Evolutionary conservation across 2,888 invertebrate genomes (phyloP), one percentile per base, ranked within the genome.

Genomic region (Junonia oenone): DNA sequence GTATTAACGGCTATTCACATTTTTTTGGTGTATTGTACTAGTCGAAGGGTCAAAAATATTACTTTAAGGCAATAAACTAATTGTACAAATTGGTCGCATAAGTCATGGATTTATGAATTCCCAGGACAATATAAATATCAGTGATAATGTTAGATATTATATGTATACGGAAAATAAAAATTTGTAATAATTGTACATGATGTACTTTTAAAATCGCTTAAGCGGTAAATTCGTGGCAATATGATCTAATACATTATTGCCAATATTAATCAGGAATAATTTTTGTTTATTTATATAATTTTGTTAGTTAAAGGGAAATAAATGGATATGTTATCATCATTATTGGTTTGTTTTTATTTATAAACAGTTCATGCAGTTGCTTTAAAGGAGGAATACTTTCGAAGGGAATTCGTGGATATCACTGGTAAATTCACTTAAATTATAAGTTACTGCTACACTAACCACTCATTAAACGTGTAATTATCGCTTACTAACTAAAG

Each of bases 341-440:
- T 73, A 68, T 76, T 83, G 78, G 78, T 86, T 83, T 84, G 78
- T 80, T 86, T 87, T 86, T 79, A 78, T 83, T 85, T 83, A 75
- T 71, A 52, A 61, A 63, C 57, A 63, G 59, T 63, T 58, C 49
- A 51, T 50, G 51, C 55, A 61, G 61, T 51, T 59, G 26, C 56
- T 56, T 63, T 62, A 49, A 64, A 64, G 61, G 59, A 64, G 67
- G 67, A 62, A 58, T 63, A 63, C 59, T 63, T 56, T 62, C 59
- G 45, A 66, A 62, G 56, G 63, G 52, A 58, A 55, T 53, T 55
- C 66, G 53, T 51, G 62, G 68, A 65, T 56, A 57, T 19, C 17
- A 43, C 43, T 58, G 68, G 68, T 69, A 68, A 68, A 63, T 59
- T 61, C 53, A 63, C 63, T 60, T 67, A 65, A 60, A 59, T 52